Percentiles rank a stretch among this genome's conserved stretches.
phyloP scores from a whole-genome alignment of 1,140 invertebrate genomes.

The Psilanteris sp. region DNA sequence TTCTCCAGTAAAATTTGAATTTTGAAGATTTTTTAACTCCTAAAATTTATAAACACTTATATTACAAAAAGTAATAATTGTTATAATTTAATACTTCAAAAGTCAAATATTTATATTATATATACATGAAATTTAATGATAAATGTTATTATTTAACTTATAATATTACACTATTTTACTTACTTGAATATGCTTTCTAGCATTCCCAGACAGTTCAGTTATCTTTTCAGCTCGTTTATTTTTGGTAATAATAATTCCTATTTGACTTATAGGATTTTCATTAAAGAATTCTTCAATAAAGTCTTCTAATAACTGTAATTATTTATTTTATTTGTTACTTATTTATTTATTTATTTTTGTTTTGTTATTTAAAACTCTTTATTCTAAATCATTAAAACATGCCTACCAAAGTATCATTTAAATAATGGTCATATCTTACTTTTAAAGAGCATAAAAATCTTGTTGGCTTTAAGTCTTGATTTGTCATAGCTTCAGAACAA shows the following conservation, averaged over 20 bases:
- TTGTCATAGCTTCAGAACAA: slow-evolving; percentile 94
- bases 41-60: slow-evolving; percentile 38
- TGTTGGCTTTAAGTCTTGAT: slow-evolving; percentile 97
- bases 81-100: too few species aligned
- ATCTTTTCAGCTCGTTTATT: slow-evolving; percentile 97
- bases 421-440: too few species aligned
- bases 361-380: too few species aligned
- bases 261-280: slow-evolving; percentile 98
- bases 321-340: too few species aligned
- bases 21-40: slow-evolving; percentile 79
- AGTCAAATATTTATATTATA: too few species aligned
- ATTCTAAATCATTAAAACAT: too few species aligned
- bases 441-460: slow-evolving; percentile 93
- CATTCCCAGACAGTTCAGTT: slow-evolving; percentile 92
- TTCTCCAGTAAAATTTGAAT: slow-evolving; percentile 87
- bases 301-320: slow-evolving; percentile 90
- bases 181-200: slow-evolving; percentile 88
- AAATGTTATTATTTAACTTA: too few species aligned
- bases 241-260: slow-evolving; percentile 94
- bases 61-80: too few species aligned
- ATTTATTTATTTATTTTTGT: slow-evolving; percentile 21
- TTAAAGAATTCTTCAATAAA: slow-evolving; percentile 99
- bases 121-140: too few species aligned
- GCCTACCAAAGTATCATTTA: too few species aligned
- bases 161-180: too few species aligned